Evolutionary conservation across 2,888 invertebrate genomes (phyloP).

Genomic region (Leptopilina myrica): DNA sequence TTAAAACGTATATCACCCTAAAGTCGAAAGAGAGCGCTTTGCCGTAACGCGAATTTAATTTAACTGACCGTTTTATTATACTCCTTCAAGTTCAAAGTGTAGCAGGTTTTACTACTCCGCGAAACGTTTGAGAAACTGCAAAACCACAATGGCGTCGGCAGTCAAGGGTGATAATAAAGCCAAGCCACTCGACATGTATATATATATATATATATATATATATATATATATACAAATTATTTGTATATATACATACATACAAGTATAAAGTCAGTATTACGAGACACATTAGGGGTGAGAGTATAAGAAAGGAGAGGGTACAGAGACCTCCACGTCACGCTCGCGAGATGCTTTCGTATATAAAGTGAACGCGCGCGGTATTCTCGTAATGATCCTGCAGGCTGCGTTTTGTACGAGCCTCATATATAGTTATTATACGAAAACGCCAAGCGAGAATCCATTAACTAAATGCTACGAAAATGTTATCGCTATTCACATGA

Average conservation of each 20-base stretch:
- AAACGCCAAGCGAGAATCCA: slow-evolving; percentile 44
- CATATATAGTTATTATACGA: slow-evolving; percentile 29
- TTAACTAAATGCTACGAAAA: slow-evolving; percentile 63
- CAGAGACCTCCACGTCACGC: not conserved
- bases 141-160: slow-evolving; percentile 11
- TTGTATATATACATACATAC: not conserved
- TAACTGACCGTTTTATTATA: slow-evolving; percentile 35
- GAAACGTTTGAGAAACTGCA: slow-evolving; percentile 31
- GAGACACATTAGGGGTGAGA: slow-evolving; percentile 6
- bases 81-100: slow-evolving; percentile 6
- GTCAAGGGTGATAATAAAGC: slow-evolving; percentile 31
- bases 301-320: slow-evolving; percentile 32
- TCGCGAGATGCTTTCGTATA: slow-evolving; percentile 25
- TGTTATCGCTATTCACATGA: slow-evolving; percentile 60
- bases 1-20: slow-evolving; percentile 2
- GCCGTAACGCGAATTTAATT: slow-evolving; percentile 20
- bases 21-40: slow-evolving; percentile 9
- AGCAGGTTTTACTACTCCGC: slow-evolving; percentile 12
- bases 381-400: slow-evolving; percentile 9
- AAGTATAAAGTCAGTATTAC: slow-evolving; percentile 1
- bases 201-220: not conserved
- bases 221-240: not conserved
- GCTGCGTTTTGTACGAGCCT: slow-evolving; percentile 21
- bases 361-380: slow-evolving; percentile 39
- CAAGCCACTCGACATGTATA: slow-evolving; percentile 16